Evolutionary conservation across 2,113 vertebrate genomes (phyloP).

Genomic region (Columbina picui): DNA sequence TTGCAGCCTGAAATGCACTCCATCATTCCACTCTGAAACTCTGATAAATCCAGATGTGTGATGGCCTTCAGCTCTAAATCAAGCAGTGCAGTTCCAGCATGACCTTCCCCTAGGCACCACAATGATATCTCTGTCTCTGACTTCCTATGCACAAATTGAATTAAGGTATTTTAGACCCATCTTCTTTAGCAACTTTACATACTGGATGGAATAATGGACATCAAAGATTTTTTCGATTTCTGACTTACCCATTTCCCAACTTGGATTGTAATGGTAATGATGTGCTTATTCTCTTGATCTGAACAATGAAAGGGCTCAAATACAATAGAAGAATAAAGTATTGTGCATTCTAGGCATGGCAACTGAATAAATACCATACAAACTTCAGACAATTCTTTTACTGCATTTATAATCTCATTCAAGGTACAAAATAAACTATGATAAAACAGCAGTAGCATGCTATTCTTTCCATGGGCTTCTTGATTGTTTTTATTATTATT

Average conservation of each 20-base stretch:
- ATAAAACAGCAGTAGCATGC: background rate
- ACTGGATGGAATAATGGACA: background rate
- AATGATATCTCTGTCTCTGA: background rate
- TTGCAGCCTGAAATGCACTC: slow-evolving; percentile 31
- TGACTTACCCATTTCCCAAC: background rate
- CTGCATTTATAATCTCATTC: background rate
- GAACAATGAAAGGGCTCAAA: background rate
- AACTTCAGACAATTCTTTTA: background rate
- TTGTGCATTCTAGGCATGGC: background rate
- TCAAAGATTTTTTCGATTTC: background rate
- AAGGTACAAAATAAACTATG: background rate
- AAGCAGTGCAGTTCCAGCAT: slow-evolving; percentile 12
- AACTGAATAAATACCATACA: background rate
- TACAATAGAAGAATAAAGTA: background rate
- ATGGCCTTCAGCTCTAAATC: slow-evolving; percentile 31
- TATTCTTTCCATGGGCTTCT: background rate
- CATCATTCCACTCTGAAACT: slow-evolving; percentile 31
- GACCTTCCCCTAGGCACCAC: slow-evolving; percentile 40
- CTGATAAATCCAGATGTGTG: slow-evolving; percentile 37
- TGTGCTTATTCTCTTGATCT: slow-evolving; percentile 9
- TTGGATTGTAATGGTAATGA: slow-evolving; percentile 7
- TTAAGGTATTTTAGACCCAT: background rate
- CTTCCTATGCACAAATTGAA: background rate
- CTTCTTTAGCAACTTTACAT: background rate
- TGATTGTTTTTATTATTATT: background rate